Conservation (phyloP, 2,113 vertebrate genomes). For the Pelecanus crispus region DNA sequence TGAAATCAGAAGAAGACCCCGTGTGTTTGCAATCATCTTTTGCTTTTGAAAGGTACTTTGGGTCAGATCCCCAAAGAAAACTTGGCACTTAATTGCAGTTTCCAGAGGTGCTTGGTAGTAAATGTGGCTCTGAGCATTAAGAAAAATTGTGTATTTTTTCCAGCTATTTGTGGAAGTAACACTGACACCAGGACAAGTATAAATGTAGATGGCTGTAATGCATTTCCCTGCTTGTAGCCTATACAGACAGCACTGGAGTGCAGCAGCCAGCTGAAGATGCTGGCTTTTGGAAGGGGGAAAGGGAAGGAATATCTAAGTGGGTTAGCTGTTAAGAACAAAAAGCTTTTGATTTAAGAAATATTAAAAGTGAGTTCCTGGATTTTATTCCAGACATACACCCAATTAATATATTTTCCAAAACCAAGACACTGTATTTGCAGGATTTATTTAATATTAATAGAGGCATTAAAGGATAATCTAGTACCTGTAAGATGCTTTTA, state of each 20-base stretch:
- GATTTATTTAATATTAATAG: conserved; percentile 48
- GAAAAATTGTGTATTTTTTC: background rate
- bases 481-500: background rate
- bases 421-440: background rate
- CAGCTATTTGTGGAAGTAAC: background rate
- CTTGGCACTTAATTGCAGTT: background rate
- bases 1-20: background rate
- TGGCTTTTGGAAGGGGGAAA: background rate
- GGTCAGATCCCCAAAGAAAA: background rate
- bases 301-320: conserved; percentile 45
- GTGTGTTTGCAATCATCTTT: background rate
- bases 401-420: conserved; percentile 52
- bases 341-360: conserved; percentile 62
- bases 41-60: background rate
- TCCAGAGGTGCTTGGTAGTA: background rate
- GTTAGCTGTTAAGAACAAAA: conserved; percentile 61
- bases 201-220: background rate
- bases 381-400: conserved; percentile 44
- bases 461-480: conserved; percentile 21
- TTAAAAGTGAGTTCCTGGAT: conserved; percentile 43
- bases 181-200: background rate
- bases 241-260: background rate
- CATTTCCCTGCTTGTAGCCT: conserved; percentile 1
- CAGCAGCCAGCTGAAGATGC: conserved; percentile 25
- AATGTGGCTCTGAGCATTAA: background rate